Percentiles rank a stretch among this genome's conserved stretches.
Evolutionary conservation across 2,113 vertebrate genomes (phyloP).

Genomic region (Poecile atricapillus): DNA sequence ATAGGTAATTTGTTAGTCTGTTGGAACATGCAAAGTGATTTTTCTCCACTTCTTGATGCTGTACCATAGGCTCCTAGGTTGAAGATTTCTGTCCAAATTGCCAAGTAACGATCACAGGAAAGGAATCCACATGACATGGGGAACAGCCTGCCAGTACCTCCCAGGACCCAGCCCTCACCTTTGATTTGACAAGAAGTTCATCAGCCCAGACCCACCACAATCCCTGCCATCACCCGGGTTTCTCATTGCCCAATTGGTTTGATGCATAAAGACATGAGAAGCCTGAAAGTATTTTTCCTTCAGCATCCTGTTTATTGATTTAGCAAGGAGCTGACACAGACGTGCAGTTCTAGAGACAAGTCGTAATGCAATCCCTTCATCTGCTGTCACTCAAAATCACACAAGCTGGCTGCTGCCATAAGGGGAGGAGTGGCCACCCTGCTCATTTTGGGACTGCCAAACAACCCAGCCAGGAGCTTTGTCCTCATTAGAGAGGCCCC

Average conservation of each 20-base stretch:
- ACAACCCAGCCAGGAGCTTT: neutral
- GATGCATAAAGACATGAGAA: conserved; percentile 32
- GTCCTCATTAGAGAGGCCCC: neutral
- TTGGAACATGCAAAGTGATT: conserved; percentile 65
- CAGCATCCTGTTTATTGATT: conserved; percentile 58
- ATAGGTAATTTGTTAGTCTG: conserved; percentile 68
- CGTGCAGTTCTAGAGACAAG: conserved; percentile 32
- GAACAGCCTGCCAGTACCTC: neutral
- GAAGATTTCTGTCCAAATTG: neutral
- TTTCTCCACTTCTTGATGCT: conserved; percentile 39
- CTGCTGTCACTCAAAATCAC: conserved; percentile 46
- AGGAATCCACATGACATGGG: neutral
- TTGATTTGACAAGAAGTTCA: neutral
- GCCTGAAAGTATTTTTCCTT: conserved; percentile 40
- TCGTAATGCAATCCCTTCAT: neutral
- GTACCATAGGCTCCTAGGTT: neutral
- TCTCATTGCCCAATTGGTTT: neutral
- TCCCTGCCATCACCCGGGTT: neutral
- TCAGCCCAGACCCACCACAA: neutral
- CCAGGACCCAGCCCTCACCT: neutral
- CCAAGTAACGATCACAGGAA: neutral
- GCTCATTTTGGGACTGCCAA: neutral
- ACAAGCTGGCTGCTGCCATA: neutral
- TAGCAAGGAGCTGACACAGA: conserved; percentile 51
- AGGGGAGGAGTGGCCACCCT: neutral